phyloP scores from a whole-genome alignment of 1,140 invertebrate genomes.

The Pachyrhynchus sulphureomaculatus region DNA sequence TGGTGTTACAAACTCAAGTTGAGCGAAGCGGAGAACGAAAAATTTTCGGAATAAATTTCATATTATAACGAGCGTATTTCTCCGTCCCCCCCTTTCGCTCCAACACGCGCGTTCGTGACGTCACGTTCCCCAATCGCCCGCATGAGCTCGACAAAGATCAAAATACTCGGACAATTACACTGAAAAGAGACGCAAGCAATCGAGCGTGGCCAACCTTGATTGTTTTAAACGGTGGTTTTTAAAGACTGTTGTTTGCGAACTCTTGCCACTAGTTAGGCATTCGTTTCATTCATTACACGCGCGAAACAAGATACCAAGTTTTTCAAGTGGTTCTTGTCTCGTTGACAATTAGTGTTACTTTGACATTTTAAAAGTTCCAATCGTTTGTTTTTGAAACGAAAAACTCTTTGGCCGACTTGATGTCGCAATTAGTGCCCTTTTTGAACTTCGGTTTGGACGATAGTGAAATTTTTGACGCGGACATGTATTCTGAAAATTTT shows the following conservation, averaged over 20 bases:
- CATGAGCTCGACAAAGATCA: not conserved
- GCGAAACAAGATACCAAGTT: conserved; percentile 8
- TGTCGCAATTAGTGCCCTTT: conserved; percentile 50
- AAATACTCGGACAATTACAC: not conserved
- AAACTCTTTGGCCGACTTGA: conserved; percentile 35
- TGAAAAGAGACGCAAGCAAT: conserved; percentile 1
- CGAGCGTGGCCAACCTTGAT: conserved; percentile 22
- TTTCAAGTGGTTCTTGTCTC: conserved; percentile 15
- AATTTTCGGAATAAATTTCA: conserved; percentile 19
- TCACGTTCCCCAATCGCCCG: conserved; percentile 1
- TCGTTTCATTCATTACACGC: conserved; percentile 20
- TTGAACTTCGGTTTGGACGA: conserved; percentile 48
- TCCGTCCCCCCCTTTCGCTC: conserved; percentile 11
- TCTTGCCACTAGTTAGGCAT: conserved; percentile 20
- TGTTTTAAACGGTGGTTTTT: conserved; percentile 24
- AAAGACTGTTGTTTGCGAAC: conserved; percentile 22
- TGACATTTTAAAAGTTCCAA: conserved; percentile 7
- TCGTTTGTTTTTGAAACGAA: conserved; percentile 7
- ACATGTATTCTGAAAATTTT: conserved; percentile 38
- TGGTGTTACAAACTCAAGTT: not conserved
- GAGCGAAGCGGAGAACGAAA: conserved; percentile 8
- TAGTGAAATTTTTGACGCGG: conserved; percentile 35
- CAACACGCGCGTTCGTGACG: conserved; percentile 13
- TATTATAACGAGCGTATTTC: conserved; percentile 4
- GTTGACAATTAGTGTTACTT: conserved; percentile 9